These are phyloP conservation scores for Poeciliopsis prolifica DNA, from an alignment of 2,113 vertebrate genomes.

Conservation along the genomic window DNA sequence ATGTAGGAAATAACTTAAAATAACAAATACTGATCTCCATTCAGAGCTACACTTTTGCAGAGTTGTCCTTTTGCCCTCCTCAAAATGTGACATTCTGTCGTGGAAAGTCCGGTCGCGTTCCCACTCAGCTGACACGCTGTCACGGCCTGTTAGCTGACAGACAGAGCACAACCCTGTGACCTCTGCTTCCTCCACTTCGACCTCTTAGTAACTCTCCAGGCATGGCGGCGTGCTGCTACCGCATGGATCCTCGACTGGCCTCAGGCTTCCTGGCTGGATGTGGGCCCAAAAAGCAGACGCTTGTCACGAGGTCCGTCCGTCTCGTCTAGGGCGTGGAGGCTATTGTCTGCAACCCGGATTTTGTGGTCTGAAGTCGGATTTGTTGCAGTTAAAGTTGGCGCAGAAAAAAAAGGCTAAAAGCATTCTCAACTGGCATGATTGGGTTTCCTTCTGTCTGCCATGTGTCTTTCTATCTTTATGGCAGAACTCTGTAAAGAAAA, in stretches of 20 bases:
- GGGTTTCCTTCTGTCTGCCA: slow-evolving; percentile 66
- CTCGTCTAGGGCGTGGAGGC: slow-evolving; percentile 51
- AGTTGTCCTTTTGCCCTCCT: neutral
- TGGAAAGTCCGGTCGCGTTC: neutral
- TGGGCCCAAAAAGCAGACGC: slow-evolving; percentile 19
- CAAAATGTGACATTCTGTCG: neutral
- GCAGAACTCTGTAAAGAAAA: neutral
- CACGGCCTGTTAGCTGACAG: slow-evolving; percentile 9
- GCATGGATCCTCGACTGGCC: slow-evolving; percentile 4
- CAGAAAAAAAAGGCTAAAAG: slow-evolving; percentile 22
- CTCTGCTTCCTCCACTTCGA: slow-evolving; percentile 26
- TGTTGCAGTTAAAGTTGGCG: slow-evolving; percentile 29
- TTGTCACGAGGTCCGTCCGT: slow-evolving; percentile 2
- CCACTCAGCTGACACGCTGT: neutral
- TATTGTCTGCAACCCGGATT: slow-evolving; percentile 61
- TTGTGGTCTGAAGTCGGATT: slow-evolving; percentile 56
- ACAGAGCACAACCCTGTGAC: slow-evolving; percentile 33
- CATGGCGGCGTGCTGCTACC: neutral
- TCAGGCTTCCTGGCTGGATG: slow-evolving; percentile 28
- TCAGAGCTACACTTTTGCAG: neutral
- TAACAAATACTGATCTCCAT: neutral
- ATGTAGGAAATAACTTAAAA: too few species aligned
- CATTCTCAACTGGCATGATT: slow-evolving; percentile 55
- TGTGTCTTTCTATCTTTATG: slow-evolving; percentile 48
- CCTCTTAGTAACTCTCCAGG: slow-evolving; percentile 22